A percentile compares a stretch with the other conserved stretches of the same genome.
phyloP scores from a whole-genome alignment of 1,140 invertebrate genomes.

The Ridgeia piscesae region DNA sequence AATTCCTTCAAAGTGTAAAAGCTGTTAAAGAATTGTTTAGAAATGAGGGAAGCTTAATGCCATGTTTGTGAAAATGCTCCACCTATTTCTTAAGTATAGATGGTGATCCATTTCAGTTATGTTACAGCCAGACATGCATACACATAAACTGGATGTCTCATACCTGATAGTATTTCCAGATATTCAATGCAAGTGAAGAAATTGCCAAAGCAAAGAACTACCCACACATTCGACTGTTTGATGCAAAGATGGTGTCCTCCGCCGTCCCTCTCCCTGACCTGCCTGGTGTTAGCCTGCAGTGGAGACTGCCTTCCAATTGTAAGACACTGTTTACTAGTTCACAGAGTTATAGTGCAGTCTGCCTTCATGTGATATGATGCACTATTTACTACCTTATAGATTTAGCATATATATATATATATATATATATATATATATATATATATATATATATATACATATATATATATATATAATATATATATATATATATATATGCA shows the following conservation, averaged over 20 bases:
- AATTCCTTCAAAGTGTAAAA: background rate
- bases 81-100: background rate
- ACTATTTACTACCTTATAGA: too few relatives aligned
- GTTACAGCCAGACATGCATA: background rate
- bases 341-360: too few relatives aligned
- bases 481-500: too few relatives aligned
- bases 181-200: constrained; percentile 12
- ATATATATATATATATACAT: too few relatives aligned
- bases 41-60: background rate
- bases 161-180: background rate
- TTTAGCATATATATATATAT: too few relatives aligned
- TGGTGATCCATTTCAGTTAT: background rate
- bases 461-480: too few relatives aligned
- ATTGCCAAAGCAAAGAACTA: constrained; percentile 15
- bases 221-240: constrained; percentile 13
- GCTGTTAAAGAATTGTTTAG: background rate
- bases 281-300: background rate
- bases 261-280: background rate
- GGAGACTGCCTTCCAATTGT: background rate
- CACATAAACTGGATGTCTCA: background rate
- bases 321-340: too few relatives aligned
- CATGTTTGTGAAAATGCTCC: background rate
- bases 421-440: too few relatives aligned
- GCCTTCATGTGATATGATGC: background rate
- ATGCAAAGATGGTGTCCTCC: background rate